Evolutionary conservation across 2,888 invertebrate genomes (phyloP).

Genomic region (Mamestra brassicae): DNA sequence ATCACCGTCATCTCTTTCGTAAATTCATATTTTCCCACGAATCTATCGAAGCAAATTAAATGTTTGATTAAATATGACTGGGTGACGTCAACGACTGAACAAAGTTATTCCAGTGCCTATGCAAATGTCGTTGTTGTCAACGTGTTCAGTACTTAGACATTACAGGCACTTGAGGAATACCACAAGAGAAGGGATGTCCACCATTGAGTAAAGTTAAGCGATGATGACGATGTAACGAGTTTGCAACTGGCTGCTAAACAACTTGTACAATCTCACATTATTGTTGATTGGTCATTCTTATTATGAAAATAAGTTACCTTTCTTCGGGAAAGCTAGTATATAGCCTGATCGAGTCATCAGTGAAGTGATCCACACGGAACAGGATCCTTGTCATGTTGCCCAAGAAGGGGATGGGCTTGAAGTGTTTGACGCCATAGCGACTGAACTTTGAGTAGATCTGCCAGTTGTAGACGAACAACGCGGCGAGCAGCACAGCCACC

Average conservation of each 20-base stretch:
- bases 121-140: too few species aligned
- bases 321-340: conserved; percentile 76
- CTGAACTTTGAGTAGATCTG: conserved; percentile 72
- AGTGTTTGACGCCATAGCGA: conserved; percentile 72
- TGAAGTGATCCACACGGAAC: conserved; percentile 62
- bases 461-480: conserved; percentile 68
- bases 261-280: too few species aligned
- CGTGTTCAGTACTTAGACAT: too few species aligned
- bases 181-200: too few species aligned
- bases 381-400: conserved; percentile 74
- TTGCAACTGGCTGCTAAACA: too few species aligned
- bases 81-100: too few species aligned
- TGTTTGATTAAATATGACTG: too few species aligned
- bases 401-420: conserved; percentile 71
- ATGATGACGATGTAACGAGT: too few species aligned
- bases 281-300: too few species aligned
- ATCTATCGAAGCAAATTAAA: conserved; percentile 69
- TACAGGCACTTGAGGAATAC: too few species aligned
- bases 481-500: conserved; percentile 66
- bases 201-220: too few species aligned
- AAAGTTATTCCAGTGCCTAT: too few species aligned
- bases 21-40: conserved; percentile 87
- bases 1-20: conserved; percentile 79
- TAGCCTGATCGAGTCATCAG: conserved; percentile 60
- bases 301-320: conserved; percentile 65